A percentile compares a stretch with the other conserved stretches of the same genome.
Evolutionary conservation across 2,113 vertebrate genomes (phyloP).

Genomic region (Todiramphus saurophagus): DNA sequence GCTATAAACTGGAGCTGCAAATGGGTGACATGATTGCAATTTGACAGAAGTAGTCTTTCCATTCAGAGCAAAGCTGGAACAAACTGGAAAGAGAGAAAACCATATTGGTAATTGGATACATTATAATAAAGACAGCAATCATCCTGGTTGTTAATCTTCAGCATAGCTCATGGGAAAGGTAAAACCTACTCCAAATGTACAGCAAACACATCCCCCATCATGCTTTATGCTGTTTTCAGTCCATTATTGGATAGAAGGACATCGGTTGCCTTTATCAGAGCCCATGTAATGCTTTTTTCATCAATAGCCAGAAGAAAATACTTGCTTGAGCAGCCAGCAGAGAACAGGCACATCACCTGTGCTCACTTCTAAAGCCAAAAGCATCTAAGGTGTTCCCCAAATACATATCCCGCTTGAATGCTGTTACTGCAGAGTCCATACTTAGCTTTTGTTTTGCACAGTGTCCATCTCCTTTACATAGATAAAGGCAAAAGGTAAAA

Average conservation of each 20-base stretch:
- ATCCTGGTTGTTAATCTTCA: not conserved
- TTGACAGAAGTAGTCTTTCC: not conserved
- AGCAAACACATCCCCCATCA: not conserved
- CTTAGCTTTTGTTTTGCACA: not conserved
- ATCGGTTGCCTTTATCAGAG: not conserved
- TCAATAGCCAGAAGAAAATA: not conserved
- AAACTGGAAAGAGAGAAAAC: not conserved
- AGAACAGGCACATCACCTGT: not conserved
- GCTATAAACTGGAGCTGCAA: not conserved
- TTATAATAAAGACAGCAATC: not conserved
- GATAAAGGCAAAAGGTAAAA: not conserved
- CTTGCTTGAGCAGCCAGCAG: not conserved
- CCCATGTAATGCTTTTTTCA: slow-evolving; percentile 15
- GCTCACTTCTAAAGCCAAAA: not conserved
- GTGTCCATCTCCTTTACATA: not conserved
- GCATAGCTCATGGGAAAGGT: slow-evolving; percentile 8
- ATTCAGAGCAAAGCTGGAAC: not conserved
- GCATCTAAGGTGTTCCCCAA: not conserved
- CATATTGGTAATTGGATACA: not conserved
- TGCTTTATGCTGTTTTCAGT: slow-evolving; percentile 9
- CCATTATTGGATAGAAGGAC: not conserved
- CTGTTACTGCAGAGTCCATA: not conserved
- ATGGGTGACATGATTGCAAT: not conserved
- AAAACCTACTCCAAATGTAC: not conserved
- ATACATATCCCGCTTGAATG: not conserved